Base-by-base conservation (phyloP, 2,888 invertebrate genomes). In the Clepsis dumicolana region DNA sequence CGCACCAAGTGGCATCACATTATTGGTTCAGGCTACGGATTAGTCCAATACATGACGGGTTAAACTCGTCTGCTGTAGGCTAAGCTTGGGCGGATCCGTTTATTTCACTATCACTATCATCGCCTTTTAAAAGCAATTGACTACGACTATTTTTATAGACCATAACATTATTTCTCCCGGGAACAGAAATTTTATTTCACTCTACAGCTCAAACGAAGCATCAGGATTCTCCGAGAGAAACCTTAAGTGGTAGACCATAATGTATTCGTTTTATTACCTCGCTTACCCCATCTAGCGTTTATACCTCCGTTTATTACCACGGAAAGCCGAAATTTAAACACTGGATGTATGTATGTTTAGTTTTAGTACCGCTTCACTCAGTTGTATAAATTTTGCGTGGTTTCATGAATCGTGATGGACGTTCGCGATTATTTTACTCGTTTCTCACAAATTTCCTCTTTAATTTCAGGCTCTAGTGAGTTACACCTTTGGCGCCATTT, bases 231-330 rank as follows among this genome's bases (percentile, higher is more conserved):
- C 50, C 12, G 10, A 52, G 24, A 25, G n/a, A 35, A 52, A 62
- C 61, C 61, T 62, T 62, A 62, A 62, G 61, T 62, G 61, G 61
- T 62, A 50, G 50, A 62, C 61, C 61, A 62, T 62, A 62, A 62
- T 32, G 35, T 52, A 62, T 32, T 18, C 35, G 50, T 62, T 62
- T 61, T 61, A 50, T 50, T 50, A 32, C 61, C 48, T 50, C 50
- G 21, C 27, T 59, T 60, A 60, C 61, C 50, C 50, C 21, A 50
- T 48, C 24, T 35, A 24, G 12, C 35, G 61, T 62, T 62, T 62
- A 62, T 62, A 50, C 35, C 35, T 27, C 21, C 25, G 61, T 62
- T 62, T 62, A 62, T 62, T 48, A 24, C 61, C 61, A 12, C 61
- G 50, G 48, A 50, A 62, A 62, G 61, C 32, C 24, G 52, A 62